Conservation (phyloP, 35 echinoderm and acorn worm genomes). For the Strongylocentrotus purpuratus region DNA sequence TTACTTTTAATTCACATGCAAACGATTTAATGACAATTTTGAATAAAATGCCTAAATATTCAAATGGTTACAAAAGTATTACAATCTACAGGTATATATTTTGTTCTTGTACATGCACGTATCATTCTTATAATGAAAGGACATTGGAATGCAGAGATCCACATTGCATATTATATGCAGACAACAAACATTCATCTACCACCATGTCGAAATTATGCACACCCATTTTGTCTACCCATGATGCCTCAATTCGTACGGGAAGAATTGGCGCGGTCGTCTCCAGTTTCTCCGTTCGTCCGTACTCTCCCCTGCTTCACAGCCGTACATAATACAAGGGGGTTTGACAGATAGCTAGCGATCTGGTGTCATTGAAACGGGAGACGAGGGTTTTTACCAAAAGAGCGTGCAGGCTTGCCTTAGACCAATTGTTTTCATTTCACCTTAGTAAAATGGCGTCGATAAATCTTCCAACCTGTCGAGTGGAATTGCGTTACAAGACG, state of each 20-base stretch:
- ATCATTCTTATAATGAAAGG: no score
- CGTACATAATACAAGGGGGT: neutral
- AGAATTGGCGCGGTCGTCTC: neutral
- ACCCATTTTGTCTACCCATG: neutral
- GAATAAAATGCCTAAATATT: no score
- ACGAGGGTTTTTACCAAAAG: neutral
- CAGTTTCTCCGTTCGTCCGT: neutral
- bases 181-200: neutral
- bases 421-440: constrained; percentile 13
- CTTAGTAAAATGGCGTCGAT: neutral
- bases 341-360: constrained; percentile 9
- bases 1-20: no score
- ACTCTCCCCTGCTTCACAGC: neutral
- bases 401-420: constrained; percentile 6
- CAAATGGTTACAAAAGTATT: no score
- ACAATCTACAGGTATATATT: no score
- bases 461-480: constrained; percentile 1
- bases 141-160: neutral
- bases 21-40: no score
- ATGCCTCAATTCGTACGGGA: neutral
- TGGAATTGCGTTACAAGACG: neutral
- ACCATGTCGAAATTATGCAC: neutral
- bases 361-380: neutral
- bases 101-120: no score
- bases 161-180: neutral